Conservation (phyloP, 30 jellyfish, hydroid and myxozoan species). For the Cassiopea andromeda region DNA sequence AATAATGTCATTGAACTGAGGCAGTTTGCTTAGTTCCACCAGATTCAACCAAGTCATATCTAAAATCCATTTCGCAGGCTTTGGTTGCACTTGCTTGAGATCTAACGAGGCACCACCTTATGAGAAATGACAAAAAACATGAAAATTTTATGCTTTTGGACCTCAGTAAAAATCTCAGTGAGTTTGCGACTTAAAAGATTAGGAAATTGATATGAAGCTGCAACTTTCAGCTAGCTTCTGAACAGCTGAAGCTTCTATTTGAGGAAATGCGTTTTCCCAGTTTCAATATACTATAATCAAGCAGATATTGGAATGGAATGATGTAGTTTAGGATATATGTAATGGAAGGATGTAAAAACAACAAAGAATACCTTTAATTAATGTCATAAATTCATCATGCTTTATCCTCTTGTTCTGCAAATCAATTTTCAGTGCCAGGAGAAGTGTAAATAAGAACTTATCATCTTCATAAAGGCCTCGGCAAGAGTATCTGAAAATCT, state of each 20-base stretch:
- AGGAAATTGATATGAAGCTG: too few species aligned
- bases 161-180: neutral
- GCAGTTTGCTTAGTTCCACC: conserved; percentile 86
- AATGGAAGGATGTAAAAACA: too few species aligned
- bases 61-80: conserved; percentile 83
- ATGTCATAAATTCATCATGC: conserved; percentile 79
- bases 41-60: conserved; percentile 91
- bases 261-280: too few species aligned
- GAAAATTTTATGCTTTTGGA: neutral
- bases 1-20: conserved; percentile 79
- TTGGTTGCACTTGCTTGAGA: conserved; percentile 81
- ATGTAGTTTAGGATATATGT: neutral
- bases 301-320: too few species aligned
- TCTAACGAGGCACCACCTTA: conserved; percentile 91
- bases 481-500: conserved; percentile 83
- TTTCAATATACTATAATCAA: too few species aligned
- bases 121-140: neutral
- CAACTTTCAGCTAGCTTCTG: too few species aligned
- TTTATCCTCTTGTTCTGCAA: conserved; percentile 66
- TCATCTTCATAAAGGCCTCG: conserved; percentile 85
- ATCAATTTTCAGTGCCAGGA: conserved; percentile 85
- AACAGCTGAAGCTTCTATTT: too few species aligned
- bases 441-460: conserved; percentile 76
- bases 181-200: too few species aligned
- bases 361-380: conserved; percentile 83